Evolutionary conservation across 2,888 invertebrate species (phyloP).

Genomic region (Apamea crenata): DNA sequence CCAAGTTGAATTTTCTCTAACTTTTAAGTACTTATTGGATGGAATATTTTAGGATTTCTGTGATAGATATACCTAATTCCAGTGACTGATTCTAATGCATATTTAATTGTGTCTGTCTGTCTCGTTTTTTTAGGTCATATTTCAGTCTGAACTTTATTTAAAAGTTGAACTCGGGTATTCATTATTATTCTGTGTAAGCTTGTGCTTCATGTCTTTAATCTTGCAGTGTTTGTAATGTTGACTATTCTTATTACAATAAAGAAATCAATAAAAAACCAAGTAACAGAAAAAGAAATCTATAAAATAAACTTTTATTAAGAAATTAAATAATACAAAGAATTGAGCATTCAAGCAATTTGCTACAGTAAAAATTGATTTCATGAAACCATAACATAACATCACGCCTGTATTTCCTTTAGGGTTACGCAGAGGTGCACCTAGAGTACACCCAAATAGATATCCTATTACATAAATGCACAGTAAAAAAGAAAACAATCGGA

Average conservation of each 20-base stretch:
- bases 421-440: too few relatives aligned
- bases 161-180: neutral
- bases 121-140: neutral
- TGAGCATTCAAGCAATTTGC: neutral
- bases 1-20: constrained; percentile 8
- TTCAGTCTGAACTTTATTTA: neutral
- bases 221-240: neutral
- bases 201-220: neutral
- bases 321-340: neutral
- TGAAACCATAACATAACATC: neutral
- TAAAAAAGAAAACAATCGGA: neutral
- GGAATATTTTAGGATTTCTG: constrained; percentile 7
- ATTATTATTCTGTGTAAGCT: neutral
- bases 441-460: neutral
- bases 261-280: neutral
- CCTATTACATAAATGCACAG: too few relatives aligned
- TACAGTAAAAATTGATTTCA: neutral
- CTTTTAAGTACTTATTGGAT: neutral
- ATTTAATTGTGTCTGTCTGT: neutral
- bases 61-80: neutral
- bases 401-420: neutral
- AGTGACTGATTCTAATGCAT: neutral
- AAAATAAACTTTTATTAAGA: neutral
- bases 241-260: neutral
- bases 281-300: neutral